These are phyloP conservation scores for Acrobasis consociella DNA, from an alignment of 2,888 invertebrate genomes.

Conservation along the genomic window DNA sequence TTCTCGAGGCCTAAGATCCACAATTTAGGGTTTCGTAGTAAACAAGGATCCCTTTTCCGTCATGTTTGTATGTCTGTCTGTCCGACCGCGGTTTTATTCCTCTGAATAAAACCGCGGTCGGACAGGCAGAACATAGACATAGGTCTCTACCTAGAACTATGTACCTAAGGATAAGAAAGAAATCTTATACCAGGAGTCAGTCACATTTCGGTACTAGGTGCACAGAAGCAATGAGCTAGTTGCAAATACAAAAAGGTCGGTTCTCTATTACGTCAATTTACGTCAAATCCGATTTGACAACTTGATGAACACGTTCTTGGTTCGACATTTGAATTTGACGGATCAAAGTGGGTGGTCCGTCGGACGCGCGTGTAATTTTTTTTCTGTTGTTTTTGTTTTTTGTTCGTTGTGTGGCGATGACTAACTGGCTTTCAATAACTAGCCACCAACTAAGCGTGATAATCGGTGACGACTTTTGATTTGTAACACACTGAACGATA, in stretches of 20 bases:
- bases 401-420: slow-evolving; percentile 65
- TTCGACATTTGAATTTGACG: slow-evolving; percentile 72
- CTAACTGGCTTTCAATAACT: slow-evolving; percentile 75
- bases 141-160: too few species aligned
- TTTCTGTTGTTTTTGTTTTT: slow-evolving; percentile 55
- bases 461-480: slow-evolving; percentile 56
- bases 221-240: slow-evolving; percentile 50
- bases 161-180: too few species aligned
- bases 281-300: slow-evolving; percentile 81
- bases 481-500: not conserved
- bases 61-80: too few species aligned
- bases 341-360: slow-evolving; percentile 75
- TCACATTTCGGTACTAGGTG: slow-evolving; percentile 27
- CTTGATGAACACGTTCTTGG: slow-evolving; percentile 77
- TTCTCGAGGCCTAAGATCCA: too few species aligned
- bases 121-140: too few species aligned
- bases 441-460: slow-evolving; percentile 70
- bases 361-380: slow-evolving; percentile 58
- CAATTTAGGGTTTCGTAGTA: too few species aligned
- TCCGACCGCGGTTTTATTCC: too few species aligned
- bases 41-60: too few species aligned
- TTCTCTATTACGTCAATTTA: slow-evolving; percentile 79
- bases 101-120: too few species aligned
- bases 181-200: too few species aligned
- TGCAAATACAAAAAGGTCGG: slow-evolving; percentile 53